Base-by-base conservation (phyloP, 2,113 vertebrate species). In the Sorex fumeus region DNA sequence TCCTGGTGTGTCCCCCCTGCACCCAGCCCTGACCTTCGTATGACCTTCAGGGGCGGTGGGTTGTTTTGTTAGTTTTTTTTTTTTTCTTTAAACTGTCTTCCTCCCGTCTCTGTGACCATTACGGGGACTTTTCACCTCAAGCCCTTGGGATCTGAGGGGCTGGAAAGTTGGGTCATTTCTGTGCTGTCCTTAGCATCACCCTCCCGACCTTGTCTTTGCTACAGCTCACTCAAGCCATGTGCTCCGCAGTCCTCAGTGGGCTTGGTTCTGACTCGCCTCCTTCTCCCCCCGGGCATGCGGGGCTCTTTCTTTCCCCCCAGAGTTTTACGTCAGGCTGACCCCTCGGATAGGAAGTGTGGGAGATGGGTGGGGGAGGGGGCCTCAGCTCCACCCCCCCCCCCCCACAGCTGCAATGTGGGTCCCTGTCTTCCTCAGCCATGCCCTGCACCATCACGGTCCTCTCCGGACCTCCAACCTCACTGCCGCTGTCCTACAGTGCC, bases 371-470 rank as follows among this genome's bases (percentile, higher is more conserved):
- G 10, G 27, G 12, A 32, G 64, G 28, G 11, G 25, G 9, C 62
- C 60, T 45, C 50, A 0, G n/a, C 50, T 72, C n/a, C 74, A 10
- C 50, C 45, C 3, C 0, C 0, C 0, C 0, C 27, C 28, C 47
- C 77, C 10, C n/a, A 67, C 62, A 0, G 5, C 18, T n/a, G 6
- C 13, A 53, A 1, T 53, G 18, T 53, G 4, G 19, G 11, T 67
- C 60, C 36, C 50, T 0, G 7, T 40, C 2, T 30, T 15, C 0
- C 2, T 5, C 12, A 3, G 13, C 32, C 84, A 32, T 53, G 36
- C 28, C 1, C 32, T 34, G 32, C 32, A 87, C 40, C 40, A 4
- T 1, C 28, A 1, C 1, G 0, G 27, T 16, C 19, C 21, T 57
- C 66, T 50, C n/a, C 8, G 4, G 3, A 1, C 25, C 57, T 53